phyloP scores from a whole-genome alignment of 2,113 vertebrate genomes.

The Xiphophorus couchianus region DNA sequence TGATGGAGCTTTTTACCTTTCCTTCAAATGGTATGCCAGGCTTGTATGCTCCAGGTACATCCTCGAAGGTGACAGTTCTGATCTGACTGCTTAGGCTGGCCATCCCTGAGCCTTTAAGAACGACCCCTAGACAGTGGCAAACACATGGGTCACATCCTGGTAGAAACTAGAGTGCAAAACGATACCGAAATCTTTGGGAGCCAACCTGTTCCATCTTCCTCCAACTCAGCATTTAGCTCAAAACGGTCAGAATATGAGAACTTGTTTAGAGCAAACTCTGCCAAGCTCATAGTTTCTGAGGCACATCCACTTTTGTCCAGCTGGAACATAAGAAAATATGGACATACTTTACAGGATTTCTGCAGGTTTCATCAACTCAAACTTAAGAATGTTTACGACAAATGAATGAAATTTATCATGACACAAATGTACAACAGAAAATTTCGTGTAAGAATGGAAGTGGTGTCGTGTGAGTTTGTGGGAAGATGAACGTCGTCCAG shows the following conservation, averaged over 20 bases:
- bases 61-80: conserved; percentile 55
- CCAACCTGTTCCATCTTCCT: conserved; percentile 78
- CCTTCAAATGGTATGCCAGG: conserved; percentile 69
- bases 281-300: conserved; percentile 46
- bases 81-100: conserved; percentile 37
- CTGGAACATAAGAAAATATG: conserved; percentile 34
- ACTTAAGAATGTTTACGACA: no score
- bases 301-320: conserved; percentile 75
- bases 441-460: no score
- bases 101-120: conserved; percentile 29
- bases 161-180: not conserved
- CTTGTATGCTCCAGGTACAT: conserved; percentile 54
- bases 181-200: no score
- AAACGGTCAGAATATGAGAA: conserved; percentile 19
- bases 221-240: conserved; percentile 56
- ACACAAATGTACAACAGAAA: no score
- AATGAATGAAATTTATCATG: no score
- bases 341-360: no score
- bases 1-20: conserved; percentile 64
- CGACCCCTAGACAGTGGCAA: conserved; percentile 55
- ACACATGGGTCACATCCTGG: conserved; percentile 9
- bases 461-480: no score
- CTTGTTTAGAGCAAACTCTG: conserved; percentile 3
- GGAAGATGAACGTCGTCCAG: no score
- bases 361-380: no score